Percentiles rank a stretch among this genome's conserved stretches.
Conservation (phyloP, 2,113 vertebrate genomes). For the Oreochromis tanganicae region DNA sequence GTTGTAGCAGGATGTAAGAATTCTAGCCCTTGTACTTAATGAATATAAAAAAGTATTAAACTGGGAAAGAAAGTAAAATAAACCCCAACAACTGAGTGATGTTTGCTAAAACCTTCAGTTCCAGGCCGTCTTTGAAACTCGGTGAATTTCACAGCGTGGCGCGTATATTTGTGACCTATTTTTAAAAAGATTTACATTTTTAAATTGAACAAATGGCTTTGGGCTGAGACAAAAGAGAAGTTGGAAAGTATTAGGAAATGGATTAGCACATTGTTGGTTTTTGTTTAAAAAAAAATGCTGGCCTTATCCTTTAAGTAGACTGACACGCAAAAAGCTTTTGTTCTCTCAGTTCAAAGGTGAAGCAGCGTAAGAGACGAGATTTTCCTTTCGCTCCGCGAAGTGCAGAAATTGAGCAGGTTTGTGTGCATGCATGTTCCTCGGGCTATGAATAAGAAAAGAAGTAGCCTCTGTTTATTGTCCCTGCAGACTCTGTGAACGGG, state of each 20-base stretch:
- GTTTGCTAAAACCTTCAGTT: not conserved
- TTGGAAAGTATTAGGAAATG: not conserved
- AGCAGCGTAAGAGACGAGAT: not conserved
- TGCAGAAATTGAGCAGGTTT: not conserved
- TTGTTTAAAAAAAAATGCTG: not conserved
- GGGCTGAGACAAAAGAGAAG: not conserved
- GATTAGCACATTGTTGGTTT: not conserved
- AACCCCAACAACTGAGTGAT: not conserved
- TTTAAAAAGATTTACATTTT: not conserved
- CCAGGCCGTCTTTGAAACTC: not conserved
- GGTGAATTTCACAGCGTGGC: not conserved
- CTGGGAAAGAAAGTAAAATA: not conserved
- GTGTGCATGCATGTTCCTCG: not conserved
- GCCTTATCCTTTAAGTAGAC: not conserved
- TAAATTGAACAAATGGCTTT: constrained; percentile 1
- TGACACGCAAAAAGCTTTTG: not conserved
- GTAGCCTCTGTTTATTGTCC: constrained; percentile 21
- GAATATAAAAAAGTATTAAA: not conserved
- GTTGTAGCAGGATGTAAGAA: not conserved
- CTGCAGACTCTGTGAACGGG: constrained; percentile 27
- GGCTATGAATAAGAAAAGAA: constrained; percentile 17
- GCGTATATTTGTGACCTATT: not conserved
- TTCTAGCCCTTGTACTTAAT: not conserved
- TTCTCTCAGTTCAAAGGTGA: constrained; percentile 4
- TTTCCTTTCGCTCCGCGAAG: not conserved